phyloP scores from a whole-genome alignment of 2,113 vertebrate genomes.

The Clarias gariepinus region DNA sequence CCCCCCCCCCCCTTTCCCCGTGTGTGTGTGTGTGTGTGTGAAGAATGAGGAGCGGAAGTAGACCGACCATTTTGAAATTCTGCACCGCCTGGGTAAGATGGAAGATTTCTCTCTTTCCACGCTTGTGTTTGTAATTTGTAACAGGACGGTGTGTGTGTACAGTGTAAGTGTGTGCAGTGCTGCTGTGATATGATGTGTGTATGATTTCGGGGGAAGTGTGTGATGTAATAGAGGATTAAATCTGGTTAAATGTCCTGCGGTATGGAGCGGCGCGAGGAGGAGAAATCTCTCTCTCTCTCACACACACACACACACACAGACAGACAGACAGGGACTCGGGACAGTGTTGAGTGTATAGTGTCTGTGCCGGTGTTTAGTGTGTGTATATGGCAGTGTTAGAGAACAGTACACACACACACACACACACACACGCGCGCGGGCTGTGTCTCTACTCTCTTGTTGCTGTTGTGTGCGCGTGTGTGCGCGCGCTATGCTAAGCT shows the following conservation, averaged over 20 bases:
- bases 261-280: neutral
- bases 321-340: no score
- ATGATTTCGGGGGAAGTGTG: neutral
- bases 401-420: neutral
- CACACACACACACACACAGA: neutral
- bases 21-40: neutral
- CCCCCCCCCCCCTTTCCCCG: no score
- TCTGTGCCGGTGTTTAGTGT: neutral
- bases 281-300: constrained; percentile 16
- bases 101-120: constrained; percentile 59
- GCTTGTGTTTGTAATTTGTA: neutral
- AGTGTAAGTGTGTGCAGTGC: neutral
- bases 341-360: neutral
- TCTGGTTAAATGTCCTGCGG: neutral
- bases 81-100: constrained; percentile 79
- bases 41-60: constrained; percentile 69
- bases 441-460: neutral
- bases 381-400: neutral
- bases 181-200: neutral
- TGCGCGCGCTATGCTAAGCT: neutral
- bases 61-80: constrained; percentile 81
- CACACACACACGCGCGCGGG: no score
- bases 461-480: neutral
- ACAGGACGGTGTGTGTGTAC: neutral
- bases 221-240: neutral